Percentiles rank a stretch among this genome's conserved stretches.
Conservation (phyloP, 2,888 invertebrate species). For the Sarcophaga variegata region DNA sequence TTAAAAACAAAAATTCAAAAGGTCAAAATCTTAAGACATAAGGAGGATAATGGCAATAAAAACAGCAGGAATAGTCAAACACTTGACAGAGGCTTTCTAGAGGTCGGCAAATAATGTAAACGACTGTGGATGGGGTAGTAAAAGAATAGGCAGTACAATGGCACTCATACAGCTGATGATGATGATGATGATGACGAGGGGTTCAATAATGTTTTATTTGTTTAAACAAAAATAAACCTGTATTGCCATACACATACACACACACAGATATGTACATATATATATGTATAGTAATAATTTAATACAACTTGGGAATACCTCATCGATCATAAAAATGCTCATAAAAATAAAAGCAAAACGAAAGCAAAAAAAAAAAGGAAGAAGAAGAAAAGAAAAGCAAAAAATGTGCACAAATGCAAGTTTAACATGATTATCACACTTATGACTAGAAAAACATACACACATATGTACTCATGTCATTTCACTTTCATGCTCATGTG, state of each 20-base stretch:
- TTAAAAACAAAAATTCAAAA: conserved; percentile 71
- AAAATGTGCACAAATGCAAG: conserved; percentile 72
- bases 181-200: conserved; percentile 63
- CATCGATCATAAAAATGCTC: conserved; percentile 79
- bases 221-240: conserved; percentile 38
- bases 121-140: neutral
- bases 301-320: conserved; percentile 79
- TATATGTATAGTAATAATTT: neutral
- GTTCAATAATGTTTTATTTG: conserved; percentile 66
- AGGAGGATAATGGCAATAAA: conserved; percentile 63
- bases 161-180: neutral
- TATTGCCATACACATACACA: neutral
- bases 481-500: conserved; percentile 12
- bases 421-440: conserved; percentile 76
- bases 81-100: conserved; percentile 31
- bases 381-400: neutral
- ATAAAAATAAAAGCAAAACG: conserved; percentile 73
- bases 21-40: conserved; percentile 64
- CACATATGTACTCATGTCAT: conserved; percentile 6
- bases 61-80: conserved; percentile 55
- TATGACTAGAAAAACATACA: conserved; percentile 29
- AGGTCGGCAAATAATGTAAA: conserved; percentile 25
- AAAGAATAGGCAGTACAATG: conserved; percentile 32
- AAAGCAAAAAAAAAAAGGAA: conserved; percentile 69
- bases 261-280: conserved; percentile 14